Base-by-base conservation (phyloP, 2,113 vertebrate genomes). In the Mesitornis unicolor region DNA sequence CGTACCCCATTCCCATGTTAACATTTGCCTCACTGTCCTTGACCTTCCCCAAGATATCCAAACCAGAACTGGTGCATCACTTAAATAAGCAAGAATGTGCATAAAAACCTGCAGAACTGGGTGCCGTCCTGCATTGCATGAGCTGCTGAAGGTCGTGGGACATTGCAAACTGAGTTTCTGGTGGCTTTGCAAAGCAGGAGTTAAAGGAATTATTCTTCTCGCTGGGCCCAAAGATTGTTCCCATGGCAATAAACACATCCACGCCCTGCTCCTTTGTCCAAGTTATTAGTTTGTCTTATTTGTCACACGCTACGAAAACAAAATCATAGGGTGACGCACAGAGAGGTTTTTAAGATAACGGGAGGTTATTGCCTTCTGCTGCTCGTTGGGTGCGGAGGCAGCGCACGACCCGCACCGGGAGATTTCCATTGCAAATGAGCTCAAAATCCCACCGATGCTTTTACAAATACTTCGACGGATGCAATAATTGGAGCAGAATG, bases 211-310 rank as follows among this genome's bases (percentile, higher is more conserved):
- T 85, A 40, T 73, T 40, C 81, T 61, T 61, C 67, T 31, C 33
- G 73, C 84, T 84, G 60, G 73, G 84, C 93, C 89, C 77, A 13
- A 48, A 85, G 89, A 93, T 89, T 51, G 92, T 97, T 96, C 92
- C 96, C 92, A 94, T 93, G 92, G 95, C n/a, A 47, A 95, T 76
- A 84, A 75, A 22, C 85, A 90, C 78, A 8, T 33, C 1, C 60
- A 1, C 70, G 6, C 57, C 50, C 57, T 1, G 1, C 78, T 95
- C 94, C 91, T 94, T 86, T 65, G 54, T 96, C 90, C 86, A 73
- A 93, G 92, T 83, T 90, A 67, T 87, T 86, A 47, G 12, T 93
- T 33, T 20, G 76, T 51, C 69, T 45, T 38, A 47, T 60, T 67
- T 51, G 59, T 47, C 73, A 51, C n/a, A 28, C 29, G 5, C 29